Conservation (phyloP, 2,888 invertebrate genomes). For the Latheticus oryzae region DNA sequence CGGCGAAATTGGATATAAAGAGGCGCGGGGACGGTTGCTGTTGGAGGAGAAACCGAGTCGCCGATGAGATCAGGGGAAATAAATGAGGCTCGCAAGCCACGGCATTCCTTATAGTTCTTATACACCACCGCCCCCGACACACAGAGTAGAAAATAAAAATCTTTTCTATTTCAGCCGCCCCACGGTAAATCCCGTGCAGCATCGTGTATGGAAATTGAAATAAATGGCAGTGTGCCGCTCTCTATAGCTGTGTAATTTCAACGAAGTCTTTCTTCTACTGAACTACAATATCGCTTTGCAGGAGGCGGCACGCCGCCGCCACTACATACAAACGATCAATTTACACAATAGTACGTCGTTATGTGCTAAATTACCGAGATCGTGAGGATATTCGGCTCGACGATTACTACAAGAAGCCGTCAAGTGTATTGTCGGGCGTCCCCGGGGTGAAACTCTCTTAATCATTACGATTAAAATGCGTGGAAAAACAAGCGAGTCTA, state of each 20-base stretch:
- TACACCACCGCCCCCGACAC: conserved; percentile 50
- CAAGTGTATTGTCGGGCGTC: conserved; percentile 43
- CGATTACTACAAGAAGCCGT: conserved; percentile 48
- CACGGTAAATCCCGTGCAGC: conserved; percentile 57
- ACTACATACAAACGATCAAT: conserved; percentile 41
- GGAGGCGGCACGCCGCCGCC: conserved; percentile 21
- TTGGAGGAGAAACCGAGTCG: conserved; percentile 33
- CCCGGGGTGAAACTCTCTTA: conserved; percentile 48
- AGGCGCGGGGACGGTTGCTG: conserved; percentile 36
- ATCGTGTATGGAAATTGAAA: conserved; percentile 62
- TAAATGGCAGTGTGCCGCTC: conserved; percentile 54
- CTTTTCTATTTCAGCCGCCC: conserved; percentile 58
- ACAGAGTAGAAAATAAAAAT: conserved; percentile 60
- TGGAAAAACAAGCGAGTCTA: conserved; percentile 49
- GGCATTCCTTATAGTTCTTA: conserved; percentile 60
- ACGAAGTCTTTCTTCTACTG: conserved; percentile 15
- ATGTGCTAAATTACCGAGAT: conserved; percentile 33
- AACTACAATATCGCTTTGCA: conserved; percentile 25
- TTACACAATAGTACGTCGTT: conserved; percentile 35
- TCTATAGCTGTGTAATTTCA: conserved; percentile 34
- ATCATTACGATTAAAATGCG: conserved; percentile 55
- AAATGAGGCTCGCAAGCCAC: conserved; percentile 56
- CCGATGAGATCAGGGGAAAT: conserved; percentile 57
- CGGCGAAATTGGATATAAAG: conserved; percentile 55
- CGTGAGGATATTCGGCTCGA: conserved; percentile 43